Base-by-base conservation (phyloP, 2,797 vertebrate species). In the Cuculus canorus region DNA sequence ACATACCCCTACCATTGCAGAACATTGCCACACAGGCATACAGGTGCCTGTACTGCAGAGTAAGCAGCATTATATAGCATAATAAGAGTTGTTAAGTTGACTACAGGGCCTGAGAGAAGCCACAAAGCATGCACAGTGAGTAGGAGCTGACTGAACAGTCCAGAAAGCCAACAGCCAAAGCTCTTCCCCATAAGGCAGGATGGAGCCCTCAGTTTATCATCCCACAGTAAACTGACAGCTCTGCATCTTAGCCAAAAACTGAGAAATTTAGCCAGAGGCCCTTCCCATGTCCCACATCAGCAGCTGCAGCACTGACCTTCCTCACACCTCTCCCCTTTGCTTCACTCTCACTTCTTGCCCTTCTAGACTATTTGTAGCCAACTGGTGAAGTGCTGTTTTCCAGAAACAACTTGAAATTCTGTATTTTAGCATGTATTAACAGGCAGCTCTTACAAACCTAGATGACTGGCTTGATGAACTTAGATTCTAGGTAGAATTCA, bases 231-330 rank as follows among this genome's bases (percentile, higher is more conserved):
- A 27, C 52, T 32, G 52, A n/a, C 64, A 81, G 68, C 47, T 50
- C 63, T 18, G 18, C 39, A 32, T 53, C 52, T n/a, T 25, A 24
- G 60, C 70, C 30, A 19, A 82, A 21, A 37, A 39, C 84, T 37
- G 63, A 72, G 83, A 88, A 71, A 66, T 16, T 7, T 21, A 48
- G 57, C 69, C 65, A 32, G 13, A 48, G 70, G 32, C 73, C 84
- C 91, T 88, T 82, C 78, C 84, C 70, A 60, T 82, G 43, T 45
- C 91, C 66, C 81, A 43, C 73, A 37, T 59, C 33, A 53, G 59
- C 88, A 92, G 92, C 92, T 94, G 82, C 89, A 75, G 54, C 63
- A 27, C 32, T 93, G 89, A 69, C 81, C 94, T 79, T 84, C 82
- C 82, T 47, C 13, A 79, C 28, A 57, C 50, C 89, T 88, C 77